phyloP scores from a whole-genome alignment of 2,888 invertebrate genomes.

The Bhutanitis thaidina region DNA sequence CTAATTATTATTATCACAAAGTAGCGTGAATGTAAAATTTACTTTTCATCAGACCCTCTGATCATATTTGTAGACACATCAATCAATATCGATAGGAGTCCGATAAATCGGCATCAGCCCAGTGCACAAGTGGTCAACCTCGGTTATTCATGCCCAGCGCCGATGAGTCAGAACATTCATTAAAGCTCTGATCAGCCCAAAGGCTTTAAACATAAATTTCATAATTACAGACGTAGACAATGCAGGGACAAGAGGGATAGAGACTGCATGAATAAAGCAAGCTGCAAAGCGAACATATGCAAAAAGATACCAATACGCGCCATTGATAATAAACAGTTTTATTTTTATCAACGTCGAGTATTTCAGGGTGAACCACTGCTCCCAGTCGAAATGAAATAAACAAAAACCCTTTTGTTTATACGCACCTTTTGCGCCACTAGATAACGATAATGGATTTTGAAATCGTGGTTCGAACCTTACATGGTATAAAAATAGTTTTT shows the following conservation, averaged over 20 bases:
- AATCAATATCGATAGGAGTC: conserved; percentile 60
- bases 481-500: too few relatives aligned
- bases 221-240: conserved; percentile 75
- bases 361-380: neutral
- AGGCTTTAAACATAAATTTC: conserved; percentile 70
- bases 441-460: conserved; percentile 20
- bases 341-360: conserved; percentile 3
- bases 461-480: conserved; percentile 9
- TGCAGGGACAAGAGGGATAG: conserved; percentile 60
- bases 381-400: conserved; percentile 30
- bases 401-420: conserved; percentile 36
- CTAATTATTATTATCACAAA: too few relatives aligned
- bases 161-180: conserved; percentile 58
- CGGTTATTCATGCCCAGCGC: conserved; percentile 41
- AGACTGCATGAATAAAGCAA: conserved; percentile 67
- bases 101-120: conserved; percentile 70
- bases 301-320: neutral
- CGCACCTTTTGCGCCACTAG: conserved; percentile 24
- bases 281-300: conserved; percentile 42
- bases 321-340: neutral
- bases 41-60: neutral
- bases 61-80: conserved; percentile 55
- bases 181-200: conserved; percentile 61
- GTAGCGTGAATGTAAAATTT: too few relatives aligned
- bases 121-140: conserved; percentile 65